Evolutionary conservation across 2,888 invertebrate genomes (phyloP).

Genomic region (Aromia moschata): DNA sequence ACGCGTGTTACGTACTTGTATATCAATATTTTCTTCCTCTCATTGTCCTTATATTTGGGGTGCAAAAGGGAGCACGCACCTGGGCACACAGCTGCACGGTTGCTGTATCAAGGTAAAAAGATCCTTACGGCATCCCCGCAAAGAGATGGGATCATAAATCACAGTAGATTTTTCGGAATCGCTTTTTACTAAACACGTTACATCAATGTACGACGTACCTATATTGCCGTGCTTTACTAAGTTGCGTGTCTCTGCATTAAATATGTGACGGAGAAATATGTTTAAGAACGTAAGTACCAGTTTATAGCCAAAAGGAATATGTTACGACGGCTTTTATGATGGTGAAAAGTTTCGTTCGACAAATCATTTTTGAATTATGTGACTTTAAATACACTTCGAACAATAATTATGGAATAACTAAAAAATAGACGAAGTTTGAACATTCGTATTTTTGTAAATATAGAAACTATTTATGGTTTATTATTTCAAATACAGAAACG

Average conservation of each 20-base stretch:
- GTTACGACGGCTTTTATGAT: constrained; percentile 34
- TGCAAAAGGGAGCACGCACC: constrained; percentile 61
- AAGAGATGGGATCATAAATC: constrained; percentile 52
- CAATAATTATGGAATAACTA: too few relatives aligned
- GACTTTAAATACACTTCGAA: too few relatives aligned
- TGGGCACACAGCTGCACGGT: constrained; percentile 63
- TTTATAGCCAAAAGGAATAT: constrained; percentile 36
- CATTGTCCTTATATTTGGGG: constrained; percentile 59
- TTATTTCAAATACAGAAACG: too few relatives aligned
- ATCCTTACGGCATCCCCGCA: constrained; percentile 49
- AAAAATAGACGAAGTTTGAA: too few relatives aligned
- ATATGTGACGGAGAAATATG: constrained; percentile 37
- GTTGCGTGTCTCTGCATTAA: constrained; percentile 48
- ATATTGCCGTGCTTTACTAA: constrained; percentile 42
- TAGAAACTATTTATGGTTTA: too few relatives aligned
- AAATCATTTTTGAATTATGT: constrained; percentile 34
- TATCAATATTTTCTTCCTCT: constrained; percentile 59
- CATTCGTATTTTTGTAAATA: too few relatives aligned
- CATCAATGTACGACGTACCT: constrained; percentile 50
- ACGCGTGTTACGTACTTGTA: constrained; percentile 33
- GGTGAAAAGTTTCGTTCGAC: constrained; percentile 32
- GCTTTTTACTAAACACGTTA: constrained; percentile 52
- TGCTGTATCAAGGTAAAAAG: constrained; percentile 58
- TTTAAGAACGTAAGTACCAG: constrained; percentile 36
- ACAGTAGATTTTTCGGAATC: constrained; percentile 51